phyloP scores from a whole-genome alignment of 2,797 vertebrate species.

The Channa striata region DNA sequence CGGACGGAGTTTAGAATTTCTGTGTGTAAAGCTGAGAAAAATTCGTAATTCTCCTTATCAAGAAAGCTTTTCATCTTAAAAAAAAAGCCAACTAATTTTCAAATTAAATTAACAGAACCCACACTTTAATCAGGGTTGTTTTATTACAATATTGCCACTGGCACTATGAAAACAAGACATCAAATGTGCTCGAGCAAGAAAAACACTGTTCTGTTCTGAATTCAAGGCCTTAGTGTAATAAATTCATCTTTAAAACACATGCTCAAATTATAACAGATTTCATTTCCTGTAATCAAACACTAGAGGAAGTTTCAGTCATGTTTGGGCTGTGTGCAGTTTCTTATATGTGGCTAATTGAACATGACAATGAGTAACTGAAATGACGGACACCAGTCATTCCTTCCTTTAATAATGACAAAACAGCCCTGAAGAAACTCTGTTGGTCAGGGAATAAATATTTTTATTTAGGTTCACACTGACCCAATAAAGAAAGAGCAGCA shows the following conservation, averaged over 20 bases:
- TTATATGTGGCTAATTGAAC: constrained; percentile 17
- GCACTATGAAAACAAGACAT: constrained; percentile 24
- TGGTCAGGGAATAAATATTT: too few relatives aligned
- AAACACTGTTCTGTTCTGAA: background rate
- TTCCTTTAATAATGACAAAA: constrained; percentile 42
- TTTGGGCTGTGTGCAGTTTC: constrained; percentile 13
- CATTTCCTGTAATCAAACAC: constrained; percentile 5
- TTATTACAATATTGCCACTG: constrained; percentile 39
- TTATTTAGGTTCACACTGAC: too few relatives aligned
- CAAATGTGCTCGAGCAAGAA: constrained; percentile 23
- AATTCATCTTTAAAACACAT: background rate
- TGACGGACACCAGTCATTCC: constrained; percentile 24
- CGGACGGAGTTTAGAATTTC: constrained; percentile 19
- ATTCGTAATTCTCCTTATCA: constrained; percentile 11
- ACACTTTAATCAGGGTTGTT: constrained; percentile 38
- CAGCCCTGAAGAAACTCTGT: constrained; percentile 8
- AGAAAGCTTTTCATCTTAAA: constrained; percentile 41
- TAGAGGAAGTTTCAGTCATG: constrained; percentile 8
- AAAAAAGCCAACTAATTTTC: constrained; percentile 28
- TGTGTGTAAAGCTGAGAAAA: background rate
- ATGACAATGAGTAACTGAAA: constrained; percentile 29
- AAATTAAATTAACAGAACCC: constrained; percentile 48
- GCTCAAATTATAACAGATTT: constrained; percentile 3
- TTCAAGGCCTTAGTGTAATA: background rate
- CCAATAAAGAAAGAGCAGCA: too few relatives aligned